These are phyloP conservation scores for Thysanoteuthis rhombus DNA, from an alignment of 2,888 invertebrate genomes.

Conservation along the genomic window DNA sequence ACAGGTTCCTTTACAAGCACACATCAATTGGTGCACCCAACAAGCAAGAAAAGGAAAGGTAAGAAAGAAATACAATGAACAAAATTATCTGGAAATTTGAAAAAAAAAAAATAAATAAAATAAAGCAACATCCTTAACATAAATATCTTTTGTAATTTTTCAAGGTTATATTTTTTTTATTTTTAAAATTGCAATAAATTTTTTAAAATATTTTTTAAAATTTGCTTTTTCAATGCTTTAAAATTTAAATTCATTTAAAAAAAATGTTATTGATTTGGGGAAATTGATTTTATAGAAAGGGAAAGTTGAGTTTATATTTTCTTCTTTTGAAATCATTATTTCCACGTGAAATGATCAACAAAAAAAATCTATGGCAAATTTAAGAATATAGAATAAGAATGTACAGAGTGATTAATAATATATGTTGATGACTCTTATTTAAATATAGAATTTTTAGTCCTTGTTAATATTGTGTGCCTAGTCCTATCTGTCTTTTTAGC, in stretches of 20 bases:
- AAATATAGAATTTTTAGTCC: constrained; percentile 12
- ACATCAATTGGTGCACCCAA: not conserved
- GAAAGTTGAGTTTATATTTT: not conserved
- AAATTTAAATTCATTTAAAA: not conserved
- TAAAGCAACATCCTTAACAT: not conserved
- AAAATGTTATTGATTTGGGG: not conserved
- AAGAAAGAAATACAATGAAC: not conserved
- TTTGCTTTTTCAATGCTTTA: not conserved
- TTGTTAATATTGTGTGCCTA: not conserved
- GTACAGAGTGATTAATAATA: not conserved
- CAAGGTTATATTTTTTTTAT: not conserved
- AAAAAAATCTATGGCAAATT: not conserved
- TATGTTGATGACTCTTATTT: not conserved
- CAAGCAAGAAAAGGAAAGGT: not conserved
- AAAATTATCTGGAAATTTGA: not conserved
- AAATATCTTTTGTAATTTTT: not conserved
- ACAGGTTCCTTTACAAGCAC: not conserved
- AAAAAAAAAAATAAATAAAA: not conserved
- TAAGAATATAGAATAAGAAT: constrained; percentile 12
- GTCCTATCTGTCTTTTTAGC: not conserved
- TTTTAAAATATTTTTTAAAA: not conserved
- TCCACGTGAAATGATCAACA: not conserved
- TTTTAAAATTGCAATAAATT: constrained; percentile 12
- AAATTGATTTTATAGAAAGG: not conserved
- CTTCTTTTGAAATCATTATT: not conserved